phyloP scores from a whole-genome alignment of 2,797 vertebrate genomes.

The Myotis myotis region DNA sequence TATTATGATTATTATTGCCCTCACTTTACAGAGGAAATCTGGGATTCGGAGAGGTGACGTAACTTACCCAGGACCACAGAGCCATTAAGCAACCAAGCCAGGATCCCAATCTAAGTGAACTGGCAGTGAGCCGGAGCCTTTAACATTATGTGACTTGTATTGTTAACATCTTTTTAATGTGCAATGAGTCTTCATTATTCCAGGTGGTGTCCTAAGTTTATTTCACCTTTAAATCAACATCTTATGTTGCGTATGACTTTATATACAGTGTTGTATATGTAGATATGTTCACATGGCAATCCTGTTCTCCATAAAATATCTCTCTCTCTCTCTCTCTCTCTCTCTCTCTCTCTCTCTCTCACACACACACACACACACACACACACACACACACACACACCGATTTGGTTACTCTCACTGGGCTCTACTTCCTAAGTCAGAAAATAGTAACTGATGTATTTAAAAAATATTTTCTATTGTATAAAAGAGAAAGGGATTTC shows the following conservation, averaged over 20 bases:
- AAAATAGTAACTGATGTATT: neutral
- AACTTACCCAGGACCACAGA: neutral
- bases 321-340: neutral
- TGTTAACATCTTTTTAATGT: neutral
- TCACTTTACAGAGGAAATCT: constrained; percentile 41
- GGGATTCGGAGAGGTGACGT: constrained; percentile 7
- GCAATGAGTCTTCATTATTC: neutral
- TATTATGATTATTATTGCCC: neutral
- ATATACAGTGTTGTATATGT: neutral
- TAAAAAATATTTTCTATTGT: neutral
- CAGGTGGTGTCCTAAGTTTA: neutral
- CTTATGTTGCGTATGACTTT: neutral
- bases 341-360: too few species aligned
- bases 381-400: neutral
- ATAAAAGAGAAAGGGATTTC: neutral
- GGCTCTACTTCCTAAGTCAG: neutral
- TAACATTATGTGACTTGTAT: neutral
- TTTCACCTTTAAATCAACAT: neutral
- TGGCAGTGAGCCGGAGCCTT: neutral
- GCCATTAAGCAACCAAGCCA: neutral
- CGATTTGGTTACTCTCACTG: neutral
- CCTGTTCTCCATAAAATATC: neutral
- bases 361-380: neutral
- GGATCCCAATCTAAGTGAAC: neutral
- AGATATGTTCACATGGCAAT: neutral